Conservation (phyloP, 2,888 invertebrate species). For the Nomada lathburiana region DNA sequence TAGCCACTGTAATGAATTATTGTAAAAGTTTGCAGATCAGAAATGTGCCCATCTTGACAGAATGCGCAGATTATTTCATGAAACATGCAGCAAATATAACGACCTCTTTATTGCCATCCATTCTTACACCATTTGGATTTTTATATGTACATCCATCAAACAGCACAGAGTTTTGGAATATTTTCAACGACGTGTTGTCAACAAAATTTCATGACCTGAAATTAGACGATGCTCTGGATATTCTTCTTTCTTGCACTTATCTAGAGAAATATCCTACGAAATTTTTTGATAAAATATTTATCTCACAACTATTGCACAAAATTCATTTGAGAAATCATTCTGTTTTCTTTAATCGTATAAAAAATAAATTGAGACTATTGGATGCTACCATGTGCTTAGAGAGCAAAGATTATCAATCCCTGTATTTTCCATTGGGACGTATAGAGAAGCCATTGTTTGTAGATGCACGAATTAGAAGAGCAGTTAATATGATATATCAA, state of each 20-base stretch:
- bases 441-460: conserved; percentile 85
- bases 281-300: conserved; percentile 87
- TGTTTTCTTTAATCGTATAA: conserved; percentile 80
- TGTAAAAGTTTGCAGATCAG: conserved; percentile 87
- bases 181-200: conserved; percentile 86
- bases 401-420: conserved; percentile 86
- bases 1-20: conserved; percentile 87
- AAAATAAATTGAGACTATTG: conserved; percentile 86
- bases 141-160: conserved; percentile 86
- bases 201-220: conserved; percentile 87
- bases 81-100: conserved; percentile 85
- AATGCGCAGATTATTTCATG: conserved; percentile 87
- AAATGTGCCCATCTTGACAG: conserved; percentile 86
- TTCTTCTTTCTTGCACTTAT: conserved; percentile 88
- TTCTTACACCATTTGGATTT: conserved; percentile 87
- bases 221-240: conserved; percentile 86
- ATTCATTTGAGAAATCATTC: conserved; percentile 84
- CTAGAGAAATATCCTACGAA: conserved; percentile 87
- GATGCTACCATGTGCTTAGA: conserved; percentile 89
- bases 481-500: conserved; percentile 85
- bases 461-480: conserved; percentile 86
- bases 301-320: conserved; percentile 87
- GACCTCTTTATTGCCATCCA: conserved; percentile 86
- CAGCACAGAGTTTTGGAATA: conserved; percentile 86
- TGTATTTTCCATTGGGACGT: conserved; percentile 86